These are phyloP conservation scores for Heterotilapia buettikoferi DNA, from an alignment of 2,113 vertebrate species.

Conservation along the genomic window DNA sequence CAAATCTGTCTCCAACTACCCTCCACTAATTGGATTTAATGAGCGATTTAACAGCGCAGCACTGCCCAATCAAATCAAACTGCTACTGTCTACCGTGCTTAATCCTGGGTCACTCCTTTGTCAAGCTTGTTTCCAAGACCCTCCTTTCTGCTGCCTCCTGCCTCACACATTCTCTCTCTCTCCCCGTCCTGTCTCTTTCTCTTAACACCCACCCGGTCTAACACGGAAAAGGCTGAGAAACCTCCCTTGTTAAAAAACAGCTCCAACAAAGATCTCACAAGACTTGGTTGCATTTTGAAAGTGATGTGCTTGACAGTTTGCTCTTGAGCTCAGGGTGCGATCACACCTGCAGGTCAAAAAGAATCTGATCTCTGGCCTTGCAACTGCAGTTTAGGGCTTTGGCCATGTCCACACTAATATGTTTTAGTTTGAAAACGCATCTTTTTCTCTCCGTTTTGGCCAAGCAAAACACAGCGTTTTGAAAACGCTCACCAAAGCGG, in stretches of 20 bases:
- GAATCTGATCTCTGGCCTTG: neutral
- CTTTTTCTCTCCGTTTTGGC: neutral
- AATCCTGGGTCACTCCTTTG: conserved; percentile 57
- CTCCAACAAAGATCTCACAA: neutral
- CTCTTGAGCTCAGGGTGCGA: neutral
- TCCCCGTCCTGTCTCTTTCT: neutral
- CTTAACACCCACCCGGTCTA: neutral
- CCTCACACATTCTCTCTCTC: conserved; percentile 2
- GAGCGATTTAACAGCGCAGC: conserved; percentile 74
- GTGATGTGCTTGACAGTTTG: neutral
- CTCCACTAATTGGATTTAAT: conserved; percentile 77
- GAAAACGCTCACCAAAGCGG: neutral
- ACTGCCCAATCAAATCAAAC: conserved; percentile 67
- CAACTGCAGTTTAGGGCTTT: neutral
- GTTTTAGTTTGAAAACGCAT: neutral
- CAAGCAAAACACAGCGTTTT: neutral
- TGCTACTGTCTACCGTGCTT: conserved; percentile 53
- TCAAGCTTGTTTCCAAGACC: neutral
- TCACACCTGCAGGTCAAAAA: conserved; percentile 17
- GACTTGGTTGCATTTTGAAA: neutral
- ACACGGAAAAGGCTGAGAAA: neutral
- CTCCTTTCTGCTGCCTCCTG: neutral
- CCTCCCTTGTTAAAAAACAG: neutral
- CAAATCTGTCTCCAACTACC: conserved; percentile 9
- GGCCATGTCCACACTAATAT: neutral